phyloP scores from a whole-genome alignment of 2,113 vertebrate species.

The Mellivora capensis region DNA sequence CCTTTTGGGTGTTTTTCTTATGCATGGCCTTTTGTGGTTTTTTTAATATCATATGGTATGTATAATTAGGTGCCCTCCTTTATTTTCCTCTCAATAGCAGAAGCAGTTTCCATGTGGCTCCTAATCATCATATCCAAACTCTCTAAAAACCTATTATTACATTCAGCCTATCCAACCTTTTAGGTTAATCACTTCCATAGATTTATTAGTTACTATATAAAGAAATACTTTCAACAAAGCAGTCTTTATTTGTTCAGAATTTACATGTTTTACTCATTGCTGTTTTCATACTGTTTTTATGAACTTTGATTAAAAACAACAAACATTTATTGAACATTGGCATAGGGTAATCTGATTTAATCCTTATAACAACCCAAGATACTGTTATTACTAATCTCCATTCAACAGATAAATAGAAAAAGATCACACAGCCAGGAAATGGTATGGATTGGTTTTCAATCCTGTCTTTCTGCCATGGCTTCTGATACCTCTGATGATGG shows the following conservation, averaged over 20 bases:
- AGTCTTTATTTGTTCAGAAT: neutral
- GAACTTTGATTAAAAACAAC: neutral
- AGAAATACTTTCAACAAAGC: slow-evolving; percentile 9
- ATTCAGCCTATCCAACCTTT: neutral
- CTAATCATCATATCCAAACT: neutral
- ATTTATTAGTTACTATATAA: neutral
- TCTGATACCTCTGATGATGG: neutral
- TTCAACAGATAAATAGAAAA: neutral
- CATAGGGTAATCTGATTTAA: neutral
- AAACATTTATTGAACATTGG: neutral
- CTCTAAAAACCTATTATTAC: neutral
- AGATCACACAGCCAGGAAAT: neutral
- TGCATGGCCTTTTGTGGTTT: neutral
- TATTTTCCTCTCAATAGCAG: neutral
- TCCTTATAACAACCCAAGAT: neutral
- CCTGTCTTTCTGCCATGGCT: neutral
- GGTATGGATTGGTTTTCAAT: slow-evolving; percentile 1
- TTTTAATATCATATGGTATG: neutral
- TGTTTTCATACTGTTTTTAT: slow-evolving; percentile 15
- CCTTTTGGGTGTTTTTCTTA: slow-evolving; percentile 15
- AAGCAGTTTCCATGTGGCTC: neutral
- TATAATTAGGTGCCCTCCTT: neutral
- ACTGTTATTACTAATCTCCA: neutral
- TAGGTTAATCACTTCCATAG: neutral
- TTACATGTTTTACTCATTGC: neutral